These are phyloP conservation scores for Pectinophora gossypiella DNA, from an alignment of 1,140 invertebrate species.

Conservation along the genomic window DNA sequence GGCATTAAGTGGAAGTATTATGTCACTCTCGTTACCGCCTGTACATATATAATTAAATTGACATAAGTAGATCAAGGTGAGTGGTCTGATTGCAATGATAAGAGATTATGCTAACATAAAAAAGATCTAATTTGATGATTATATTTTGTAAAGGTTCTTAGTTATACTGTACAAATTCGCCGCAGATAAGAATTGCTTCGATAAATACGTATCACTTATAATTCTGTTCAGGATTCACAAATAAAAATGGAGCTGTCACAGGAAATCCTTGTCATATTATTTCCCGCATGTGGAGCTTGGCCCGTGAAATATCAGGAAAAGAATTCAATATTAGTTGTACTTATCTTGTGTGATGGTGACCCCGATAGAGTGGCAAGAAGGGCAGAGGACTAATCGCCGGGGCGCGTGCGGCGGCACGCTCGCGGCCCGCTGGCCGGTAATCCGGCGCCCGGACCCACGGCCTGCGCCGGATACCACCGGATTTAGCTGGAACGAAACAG, in stretches of 20 bases:
- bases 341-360: slow-evolving; percentile 49
- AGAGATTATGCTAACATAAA: too few relatives aligned
- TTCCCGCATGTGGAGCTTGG: neutral
- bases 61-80: too few relatives aligned
- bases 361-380: slow-evolving; percentile 42
- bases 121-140: too few relatives aligned
- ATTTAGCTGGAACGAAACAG: slow-evolving; percentile 62
- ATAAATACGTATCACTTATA: too few relatives aligned
- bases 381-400: slow-evolving; percentile 61
- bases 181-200: too few relatives aligned
- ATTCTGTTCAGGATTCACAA: too few relatives aligned
- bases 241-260: neutral
- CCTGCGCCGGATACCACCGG: slow-evolving; percentile 21
- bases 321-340: slow-evolving; percentile 40
- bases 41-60: too few relatives aligned
- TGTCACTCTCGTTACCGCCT: too few relatives aligned
- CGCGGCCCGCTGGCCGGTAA: slow-evolving; percentile 45
- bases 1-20: too few relatives aligned
- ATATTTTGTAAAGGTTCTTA: too few relatives aligned
- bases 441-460: slow-evolving; percentile 39
- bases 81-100: too few relatives aligned
- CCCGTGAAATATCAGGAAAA: neutral
- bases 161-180: too few relatives aligned
- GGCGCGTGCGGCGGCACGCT: slow-evolving; percentile 52
- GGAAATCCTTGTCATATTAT: neutral